These are phyloP conservation scores for Poecilia velifera DNA, from an alignment of 2,797 vertebrate species.

Conservation along the genomic window DNA sequence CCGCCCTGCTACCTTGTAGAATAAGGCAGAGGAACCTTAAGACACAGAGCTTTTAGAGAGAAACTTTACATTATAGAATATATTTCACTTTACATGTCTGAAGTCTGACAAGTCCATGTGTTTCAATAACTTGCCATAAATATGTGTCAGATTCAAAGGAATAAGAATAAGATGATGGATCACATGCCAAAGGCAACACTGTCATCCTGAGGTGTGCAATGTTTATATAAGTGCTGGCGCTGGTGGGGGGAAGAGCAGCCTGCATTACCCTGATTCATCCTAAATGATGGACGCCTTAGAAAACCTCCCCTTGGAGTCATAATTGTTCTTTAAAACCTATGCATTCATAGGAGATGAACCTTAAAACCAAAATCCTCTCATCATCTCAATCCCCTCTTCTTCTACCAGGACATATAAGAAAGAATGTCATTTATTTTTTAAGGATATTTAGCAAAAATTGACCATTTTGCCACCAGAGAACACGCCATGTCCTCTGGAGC, in stretches of 20 bases:
- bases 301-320: constrained; percentile 39
- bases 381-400: constrained; percentile 25
- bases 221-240: constrained; percentile 56
- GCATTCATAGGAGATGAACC: constrained; percentile 28
- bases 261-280: constrained; percentile 66
- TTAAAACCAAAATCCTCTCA: constrained; percentile 3
- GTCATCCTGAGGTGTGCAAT: constrained; percentile 34
- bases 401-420: constrained; percentile 17
- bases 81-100: constrained; percentile 2
- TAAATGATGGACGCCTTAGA: constrained; percentile 59
- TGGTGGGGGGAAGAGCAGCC: constrained; percentile 55
- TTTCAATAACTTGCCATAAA: constrained; percentile 40
- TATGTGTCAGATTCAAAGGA: constrained; percentile 30
- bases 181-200: constrained; percentile 21
- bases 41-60: constrained; percentile 27
- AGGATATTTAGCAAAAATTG: background rate
- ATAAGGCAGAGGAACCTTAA: constrained; percentile 33
- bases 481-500: background rate
- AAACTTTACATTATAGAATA: constrained; percentile 21
- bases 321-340: constrained; percentile 2
- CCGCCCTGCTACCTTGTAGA: constrained; percentile 46
- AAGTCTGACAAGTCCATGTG: constrained; percentile 19
- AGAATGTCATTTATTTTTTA: constrained; percentile 12
- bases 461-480: background rate
- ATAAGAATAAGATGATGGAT: constrained; percentile 6